These are phyloP conservation scores for Protobothrops flavoviridis DNA, from an alignment of 2,113 vertebrate genomes.

Conservation along the genomic window DNA sequence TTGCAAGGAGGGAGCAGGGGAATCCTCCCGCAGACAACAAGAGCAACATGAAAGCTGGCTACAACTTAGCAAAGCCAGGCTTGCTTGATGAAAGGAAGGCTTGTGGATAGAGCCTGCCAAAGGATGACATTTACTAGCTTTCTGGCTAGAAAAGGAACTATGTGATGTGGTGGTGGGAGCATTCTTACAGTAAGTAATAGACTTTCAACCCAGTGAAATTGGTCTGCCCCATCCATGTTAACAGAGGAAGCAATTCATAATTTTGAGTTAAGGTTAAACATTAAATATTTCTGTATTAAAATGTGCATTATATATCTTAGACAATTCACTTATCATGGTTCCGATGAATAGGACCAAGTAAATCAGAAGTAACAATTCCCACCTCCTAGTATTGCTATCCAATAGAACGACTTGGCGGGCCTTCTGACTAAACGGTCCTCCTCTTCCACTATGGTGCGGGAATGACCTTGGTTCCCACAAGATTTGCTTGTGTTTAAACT, in stretches of 20 bases:
- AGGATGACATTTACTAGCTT: neutral
- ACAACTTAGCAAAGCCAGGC: neutral
- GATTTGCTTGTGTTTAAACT: too few species aligned
- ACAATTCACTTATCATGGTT: neutral
- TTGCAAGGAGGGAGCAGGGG: neutral
- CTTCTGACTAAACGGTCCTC: too few species aligned
- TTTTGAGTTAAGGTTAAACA: neutral
- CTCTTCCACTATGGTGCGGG: too few species aligned
- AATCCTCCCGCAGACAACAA: neutral
- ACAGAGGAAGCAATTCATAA: neutral
- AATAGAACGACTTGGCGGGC: too few species aligned
- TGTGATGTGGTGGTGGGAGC: neutral
- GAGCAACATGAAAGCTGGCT: neutral
- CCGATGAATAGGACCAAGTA: too few species aligned
- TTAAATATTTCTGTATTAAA: neutral
- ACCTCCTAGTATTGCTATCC: too few species aligned
- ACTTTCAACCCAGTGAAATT: too few species aligned
- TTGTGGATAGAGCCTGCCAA: neutral
- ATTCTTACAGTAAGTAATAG: neutral
- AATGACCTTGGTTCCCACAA: too few species aligned
- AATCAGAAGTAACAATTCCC: too few species aligned
- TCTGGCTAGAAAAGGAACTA: neutral
- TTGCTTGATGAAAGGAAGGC: neutral
- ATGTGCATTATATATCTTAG: neutral
- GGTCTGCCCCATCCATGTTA: neutral